These are phyloP conservation scores for Colistium nudipinnis DNA, from an alignment of 2,113 vertebrate species.

Conservation along the genomic window DNA sequence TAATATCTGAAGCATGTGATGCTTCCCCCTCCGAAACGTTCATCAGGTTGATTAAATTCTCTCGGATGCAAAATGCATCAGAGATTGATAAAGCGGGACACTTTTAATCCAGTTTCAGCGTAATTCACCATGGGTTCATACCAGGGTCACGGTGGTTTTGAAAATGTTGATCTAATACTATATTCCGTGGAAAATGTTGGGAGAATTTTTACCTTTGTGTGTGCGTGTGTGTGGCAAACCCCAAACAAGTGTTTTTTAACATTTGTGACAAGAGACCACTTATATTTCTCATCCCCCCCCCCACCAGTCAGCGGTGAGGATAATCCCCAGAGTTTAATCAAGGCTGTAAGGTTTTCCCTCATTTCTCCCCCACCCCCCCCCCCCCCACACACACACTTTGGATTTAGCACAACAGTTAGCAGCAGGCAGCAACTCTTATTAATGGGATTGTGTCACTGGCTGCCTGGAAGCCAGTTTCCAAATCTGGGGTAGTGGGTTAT, in stretches of 20 bases:
- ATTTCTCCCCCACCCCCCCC: too few relatives aligned
- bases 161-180: too few relatives aligned
- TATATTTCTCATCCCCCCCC: constrained; percentile 9
- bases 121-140: constrained; percentile 1
- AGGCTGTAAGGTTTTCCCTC: constrained; percentile 56
- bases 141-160: constrained; percentile 8
- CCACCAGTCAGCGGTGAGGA: constrained; percentile 37
- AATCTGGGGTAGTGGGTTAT: constrained; percentile 73
- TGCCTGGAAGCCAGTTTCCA: constrained; percentile 46
- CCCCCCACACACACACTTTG: too few relatives aligned
- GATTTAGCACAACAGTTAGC: constrained; percentile 49
- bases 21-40: constrained; percentile 16
- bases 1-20: constrained; percentile 28
- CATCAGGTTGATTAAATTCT: constrained; percentile 54
- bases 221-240: neutral
- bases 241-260: neutral
- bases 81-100: constrained; percentile 41
- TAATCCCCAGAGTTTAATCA: constrained; percentile 73
- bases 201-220: neutral
- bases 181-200: neutral
- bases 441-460: constrained; percentile 69
- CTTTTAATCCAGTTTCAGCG: constrained; percentile 43
- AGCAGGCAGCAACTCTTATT: constrained; percentile 62
- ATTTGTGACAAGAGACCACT: neutral
- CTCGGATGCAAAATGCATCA: constrained; percentile 35